A percentile compares a stretch with the other conserved stretches of the same genome.
Evolutionary conservation across 64 coral and sea anemone species (phyloP).

Genomic region (Montipora foliosa): DNA sequence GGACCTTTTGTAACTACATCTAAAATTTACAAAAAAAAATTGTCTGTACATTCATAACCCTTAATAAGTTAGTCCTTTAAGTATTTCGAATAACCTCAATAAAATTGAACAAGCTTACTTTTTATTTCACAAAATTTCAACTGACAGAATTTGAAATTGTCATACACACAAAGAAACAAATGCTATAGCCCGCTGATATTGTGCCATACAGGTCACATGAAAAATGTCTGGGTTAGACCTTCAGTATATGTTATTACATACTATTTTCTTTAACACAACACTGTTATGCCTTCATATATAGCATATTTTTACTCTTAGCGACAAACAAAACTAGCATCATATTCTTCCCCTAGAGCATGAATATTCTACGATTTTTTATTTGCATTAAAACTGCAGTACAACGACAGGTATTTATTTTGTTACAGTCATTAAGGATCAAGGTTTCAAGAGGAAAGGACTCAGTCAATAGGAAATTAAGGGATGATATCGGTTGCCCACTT

Average conservation of each 20-base stretch:
- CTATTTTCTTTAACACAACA: slow-evolving; percentile 72
- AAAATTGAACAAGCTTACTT: no score
- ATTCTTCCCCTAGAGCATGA: slow-evolving; percentile 76
- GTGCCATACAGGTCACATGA: no score
- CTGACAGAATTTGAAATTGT: no score
- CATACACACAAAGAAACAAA: no score
- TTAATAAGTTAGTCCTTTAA: no score
- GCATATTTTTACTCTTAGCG: slow-evolving; percentile 56
- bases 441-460: slow-evolving; percentile 59
- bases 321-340: slow-evolving; percentile 33
- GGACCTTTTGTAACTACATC: no score
- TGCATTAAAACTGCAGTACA: slow-evolving; percentile 52
- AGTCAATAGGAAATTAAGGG: slow-evolving; percentile 63
- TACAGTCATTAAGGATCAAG: slow-evolving; percentile 67
- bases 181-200: no score
- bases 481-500: slow-evolving; percentile 69
- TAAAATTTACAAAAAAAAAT: no score
- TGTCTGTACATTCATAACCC: no score
- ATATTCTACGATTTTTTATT: slow-evolving; percentile 64
- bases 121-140: no score
- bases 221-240: slow-evolving; percentile 73
- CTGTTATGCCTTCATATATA: slow-evolving; percentile 54
- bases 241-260: slow-evolving; percentile 61
- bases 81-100: no score
- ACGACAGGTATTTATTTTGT: slow-evolving; percentile 64